Evolutionary conservation across 2,797 vertebrate genomes (phyloP).

Genomic region (Melanitta fusca): DNA sequence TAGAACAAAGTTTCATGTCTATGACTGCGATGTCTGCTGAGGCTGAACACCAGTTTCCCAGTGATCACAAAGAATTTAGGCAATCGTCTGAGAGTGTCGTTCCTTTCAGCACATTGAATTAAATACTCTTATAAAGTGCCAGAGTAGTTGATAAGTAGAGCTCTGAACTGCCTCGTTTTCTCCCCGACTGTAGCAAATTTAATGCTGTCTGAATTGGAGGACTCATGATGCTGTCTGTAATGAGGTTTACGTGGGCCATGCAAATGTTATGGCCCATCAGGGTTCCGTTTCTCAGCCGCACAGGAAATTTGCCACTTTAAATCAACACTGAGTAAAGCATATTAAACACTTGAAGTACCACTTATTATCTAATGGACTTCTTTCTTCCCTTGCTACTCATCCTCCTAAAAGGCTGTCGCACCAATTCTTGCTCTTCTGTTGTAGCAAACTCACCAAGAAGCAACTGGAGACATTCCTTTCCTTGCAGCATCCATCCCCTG

Average conservation of each 20-base stretch:
- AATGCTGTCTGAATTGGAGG: not conserved
- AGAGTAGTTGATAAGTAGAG: not conserved
- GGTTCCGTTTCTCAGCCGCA: not conserved
- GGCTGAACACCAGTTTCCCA: not conserved
- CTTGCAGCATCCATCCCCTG: not conserved
- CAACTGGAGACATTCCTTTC: not conserved
- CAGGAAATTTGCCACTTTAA: not conserved
- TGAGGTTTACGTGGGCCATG: not conserved
- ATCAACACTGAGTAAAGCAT: not conserved
- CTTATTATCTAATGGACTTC: not conserved
- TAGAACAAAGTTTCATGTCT: not conserved
- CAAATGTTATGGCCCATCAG: not conserved
- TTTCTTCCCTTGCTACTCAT: not conserved
- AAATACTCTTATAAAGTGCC: not conserved
- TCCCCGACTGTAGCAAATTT: not conserved
- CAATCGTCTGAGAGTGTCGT: not conserved
- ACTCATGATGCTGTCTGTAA: fast-evolving
- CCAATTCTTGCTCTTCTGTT: not conserved
- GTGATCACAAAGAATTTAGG: not conserved
- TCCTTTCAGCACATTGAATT: not conserved
- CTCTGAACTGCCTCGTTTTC: not conserved
- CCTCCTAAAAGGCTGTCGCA: not conserved
- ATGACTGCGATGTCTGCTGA: not conserved
- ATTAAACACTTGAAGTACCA: not conserved
- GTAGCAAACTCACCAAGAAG: not conserved